Evolutionary conservation across 2,888 invertebrate genomes (phyloP), one percentile per base, ranked within the genome.

Genomic region (Tiliacea citrago): DNA sequence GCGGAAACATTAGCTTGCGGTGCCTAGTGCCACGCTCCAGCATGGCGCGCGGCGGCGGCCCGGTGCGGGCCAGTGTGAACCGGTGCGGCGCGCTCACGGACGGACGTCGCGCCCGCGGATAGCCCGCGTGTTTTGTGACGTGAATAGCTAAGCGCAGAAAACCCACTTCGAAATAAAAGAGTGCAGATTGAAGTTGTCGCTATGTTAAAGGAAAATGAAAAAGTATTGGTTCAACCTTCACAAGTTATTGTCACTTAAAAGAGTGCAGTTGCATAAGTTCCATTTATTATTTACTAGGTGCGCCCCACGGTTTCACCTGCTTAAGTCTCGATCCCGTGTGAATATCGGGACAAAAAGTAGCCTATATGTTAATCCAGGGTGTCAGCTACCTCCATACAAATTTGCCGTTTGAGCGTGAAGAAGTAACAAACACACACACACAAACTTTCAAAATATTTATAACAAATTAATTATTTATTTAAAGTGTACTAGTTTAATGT

Each of bases 1-100:
- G 83, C 83, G 85, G 85, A 81, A 88, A 86, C 86, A 88, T 88
- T 85, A 82, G 75, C 79, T 72, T 60, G 75, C 77, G 69, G 53
- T 66, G 77, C 69, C 67, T 69, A 67, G 83, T 80, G 77, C 73
- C 79, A 63, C 16, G 16, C 21, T 53, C 21, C 10, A 16, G 49
- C 47, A 8, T 51, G 70, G 49, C 49, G 49, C 47, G 5, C 55
- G 70, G 45, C 45, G 16, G 24, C 18, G 42, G 18, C 24, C 51
- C 24, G 47, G 53, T 21, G 65, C 16, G 49, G 21, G 10, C 51
- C 42, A 49, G 7, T 24, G 47, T 24, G 13, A 51, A 21, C 24
- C 45, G 60, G 45, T 12, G 60, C 60, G 67, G 42, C 39, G 55
- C 73, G 35, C 73, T 68, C 45, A 49, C 49, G 35, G 21, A 39